These are phyloP conservation scores for Caenorhabditis latens DNA, from an alignment of 1,140 invertebrate species.

Conservation along the genomic window DNA sequence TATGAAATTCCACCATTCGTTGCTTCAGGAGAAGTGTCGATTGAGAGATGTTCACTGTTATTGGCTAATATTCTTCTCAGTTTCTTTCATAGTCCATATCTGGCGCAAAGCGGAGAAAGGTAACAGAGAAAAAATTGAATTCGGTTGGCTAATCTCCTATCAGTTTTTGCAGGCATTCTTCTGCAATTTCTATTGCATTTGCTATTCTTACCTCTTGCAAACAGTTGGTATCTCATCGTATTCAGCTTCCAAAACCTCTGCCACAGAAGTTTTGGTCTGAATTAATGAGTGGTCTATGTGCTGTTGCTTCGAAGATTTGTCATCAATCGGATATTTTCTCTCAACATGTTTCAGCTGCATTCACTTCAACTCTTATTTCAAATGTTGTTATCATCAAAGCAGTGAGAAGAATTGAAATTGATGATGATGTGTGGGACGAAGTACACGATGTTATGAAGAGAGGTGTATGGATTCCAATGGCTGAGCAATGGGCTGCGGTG, in stretches of 20 bases:
- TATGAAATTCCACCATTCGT: constrained; percentile 75
- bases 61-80: constrained; percentile 71
- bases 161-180: constrained; percentile 54
- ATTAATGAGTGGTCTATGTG: constrained; percentile 54
- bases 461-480: constrained; percentile 71
- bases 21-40: constrained; percentile 66
- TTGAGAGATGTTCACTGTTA: constrained; percentile 68
- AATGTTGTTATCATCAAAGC: constrained; percentile 66
- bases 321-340: constrained; percentile 67
- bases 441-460: constrained; percentile 70
- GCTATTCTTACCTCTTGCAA: constrained; percentile 62
- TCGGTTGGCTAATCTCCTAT: too few relatives aligned
- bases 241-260: constrained; percentile 70
- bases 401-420: constrained; percentile 71
- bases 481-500: constrained; percentile 70
- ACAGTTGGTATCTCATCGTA: constrained; percentile 68
- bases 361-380: constrained; percentile 67
- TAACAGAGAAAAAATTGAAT: neutral
- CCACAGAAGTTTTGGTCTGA: constrained; percentile 68
- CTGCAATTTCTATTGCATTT: constrained; percentile 60
- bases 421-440: constrained; percentile 75
- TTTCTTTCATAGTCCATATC: constrained; percentile 74
- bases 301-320: constrained; percentile 60
- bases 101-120: constrained; percentile 70
- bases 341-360: constrained; percentile 68